Evolutionary conservation across 2,113 vertebrate species (phyloP).

Genomic region (Phasianus colchicus): DNA sequence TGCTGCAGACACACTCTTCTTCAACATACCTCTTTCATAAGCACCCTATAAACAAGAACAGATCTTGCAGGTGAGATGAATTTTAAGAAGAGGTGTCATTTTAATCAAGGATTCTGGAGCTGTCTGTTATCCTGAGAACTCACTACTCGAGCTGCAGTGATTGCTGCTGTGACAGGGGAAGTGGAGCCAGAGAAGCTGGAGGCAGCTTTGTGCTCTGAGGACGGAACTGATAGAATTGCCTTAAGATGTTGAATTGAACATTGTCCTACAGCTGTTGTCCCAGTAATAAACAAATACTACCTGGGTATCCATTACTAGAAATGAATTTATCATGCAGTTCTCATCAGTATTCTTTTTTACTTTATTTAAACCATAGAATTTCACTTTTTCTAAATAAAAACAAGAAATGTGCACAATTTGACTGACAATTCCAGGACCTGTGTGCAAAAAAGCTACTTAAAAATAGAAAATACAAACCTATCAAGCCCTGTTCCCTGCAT

Average conservation of each 20-base stretch:
- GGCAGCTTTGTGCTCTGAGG: background rate
- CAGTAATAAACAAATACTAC: background rate
- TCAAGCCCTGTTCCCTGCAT: background rate
- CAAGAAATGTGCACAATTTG: background rate
- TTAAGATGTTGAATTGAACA: background rate
- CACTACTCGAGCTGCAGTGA: background rate
- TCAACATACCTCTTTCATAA: background rate
- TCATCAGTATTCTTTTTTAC: background rate
- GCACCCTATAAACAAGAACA: background rate
- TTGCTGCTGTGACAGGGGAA: background rate
- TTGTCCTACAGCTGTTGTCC: background rate
- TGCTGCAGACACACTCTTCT: background rate
- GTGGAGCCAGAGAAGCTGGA: background rate
- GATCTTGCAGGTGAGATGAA: background rate
- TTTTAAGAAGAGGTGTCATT: background rate
- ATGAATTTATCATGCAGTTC: background rate
- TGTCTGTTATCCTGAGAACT: background rate
- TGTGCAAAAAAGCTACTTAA: background rate
- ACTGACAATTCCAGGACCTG: background rate
- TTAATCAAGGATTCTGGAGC: conserved; percentile 1
- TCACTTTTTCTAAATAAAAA: background rate
- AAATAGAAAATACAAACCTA: background rate
- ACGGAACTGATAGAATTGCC: background rate
- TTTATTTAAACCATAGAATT: background rate
- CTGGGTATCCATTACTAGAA: background rate